phyloP scores from a whole-genome alignment of 2,888 invertebrate genomes.

The Philonicus albiceps region DNA sequence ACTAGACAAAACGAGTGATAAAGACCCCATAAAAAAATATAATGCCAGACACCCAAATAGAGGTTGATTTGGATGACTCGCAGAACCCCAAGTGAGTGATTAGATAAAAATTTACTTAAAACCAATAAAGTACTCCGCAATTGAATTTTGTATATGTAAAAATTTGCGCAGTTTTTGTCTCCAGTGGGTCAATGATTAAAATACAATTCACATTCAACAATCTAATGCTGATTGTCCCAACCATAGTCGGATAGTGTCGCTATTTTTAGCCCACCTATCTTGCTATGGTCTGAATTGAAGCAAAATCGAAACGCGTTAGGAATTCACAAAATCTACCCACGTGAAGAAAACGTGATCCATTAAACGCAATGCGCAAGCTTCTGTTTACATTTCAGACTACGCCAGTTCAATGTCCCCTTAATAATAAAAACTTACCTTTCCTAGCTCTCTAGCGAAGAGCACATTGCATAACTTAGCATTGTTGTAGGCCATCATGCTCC shows the following conservation, averaged over 20 bases:
- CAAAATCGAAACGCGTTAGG: background rate
- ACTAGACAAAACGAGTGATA: background rate
- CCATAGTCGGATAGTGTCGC: background rate
- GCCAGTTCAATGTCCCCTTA: background rate
- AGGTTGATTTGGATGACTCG: background rate
- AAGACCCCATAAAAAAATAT: background rate
- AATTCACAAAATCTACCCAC: background rate
- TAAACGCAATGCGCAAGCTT: background rate
- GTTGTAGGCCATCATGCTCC: constrained; percentile 88
- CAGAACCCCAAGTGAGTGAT: background rate
- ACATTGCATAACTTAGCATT: constrained; percentile 90
- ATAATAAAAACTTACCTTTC: constrained; percentile 63
- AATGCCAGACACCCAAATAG: background rate
- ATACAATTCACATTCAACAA: background rate
- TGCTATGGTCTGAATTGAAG: background rate
- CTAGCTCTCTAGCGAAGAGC: constrained; percentile 80
- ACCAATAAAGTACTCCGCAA: background rate
- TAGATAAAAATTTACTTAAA: background rate
- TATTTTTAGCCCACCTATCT: background rate
- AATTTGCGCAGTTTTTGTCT: background rate
- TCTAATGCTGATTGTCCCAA: background rate
- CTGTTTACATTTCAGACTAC: background rate
- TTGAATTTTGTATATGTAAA: background rate
- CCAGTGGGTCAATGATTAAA: background rate
- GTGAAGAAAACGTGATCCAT: background rate